Evolutionary conservation across 2,888 invertebrate species (phyloP), one percentile per base, ranked within the genome.

Genomic region (Seladonia tumulorum): DNA sequence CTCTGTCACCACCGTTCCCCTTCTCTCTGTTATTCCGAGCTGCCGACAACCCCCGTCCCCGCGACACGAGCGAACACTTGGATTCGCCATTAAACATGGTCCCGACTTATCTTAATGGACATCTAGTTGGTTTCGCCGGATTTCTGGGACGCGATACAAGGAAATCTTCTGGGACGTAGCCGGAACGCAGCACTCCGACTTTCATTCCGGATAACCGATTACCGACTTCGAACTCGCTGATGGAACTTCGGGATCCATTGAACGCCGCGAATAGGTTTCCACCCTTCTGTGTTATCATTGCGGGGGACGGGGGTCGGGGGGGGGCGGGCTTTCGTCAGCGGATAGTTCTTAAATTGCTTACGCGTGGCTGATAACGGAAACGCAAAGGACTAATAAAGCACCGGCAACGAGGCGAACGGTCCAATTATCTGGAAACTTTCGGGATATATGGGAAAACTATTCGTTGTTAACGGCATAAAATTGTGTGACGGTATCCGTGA

Each of bases 11-110:
- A 49, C 12, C 39, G 35, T 70, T 49, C 70, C 49, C 53, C 68
- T 76, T 39, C 25, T 76, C 72, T 39, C 47, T 71, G 74, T 57
- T 39, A 18, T 29, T 29, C 68, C 18, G 22, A 29, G 73, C 66
- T 71, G 71, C 45, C 42, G 68, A 42, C 85, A 79, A 16, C 73
- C 77, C 74, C 85, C 81, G 57, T 5, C 57, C 42, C 70, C 81
- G 57, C 72, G 79, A 70, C 45, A 72, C 63, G 45, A 29, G 14
- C 76, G 70, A 75, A 79, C 91, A 90, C 93, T 92, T 86, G 91
- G 91, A 93, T 90, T 93, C 88, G 87, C 91, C 91, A 88, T 93
- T 93, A 92, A 93, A 93, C 92, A 92, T 88, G 91, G 87, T 85
- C 82, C 47, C 75, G 88, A 82, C 84, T 86, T 93, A 93, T 93